Evolutionary conservation across 2,797 vertebrate genomes (phyloP).

Genomic region (Staurois parvus): DNA sequence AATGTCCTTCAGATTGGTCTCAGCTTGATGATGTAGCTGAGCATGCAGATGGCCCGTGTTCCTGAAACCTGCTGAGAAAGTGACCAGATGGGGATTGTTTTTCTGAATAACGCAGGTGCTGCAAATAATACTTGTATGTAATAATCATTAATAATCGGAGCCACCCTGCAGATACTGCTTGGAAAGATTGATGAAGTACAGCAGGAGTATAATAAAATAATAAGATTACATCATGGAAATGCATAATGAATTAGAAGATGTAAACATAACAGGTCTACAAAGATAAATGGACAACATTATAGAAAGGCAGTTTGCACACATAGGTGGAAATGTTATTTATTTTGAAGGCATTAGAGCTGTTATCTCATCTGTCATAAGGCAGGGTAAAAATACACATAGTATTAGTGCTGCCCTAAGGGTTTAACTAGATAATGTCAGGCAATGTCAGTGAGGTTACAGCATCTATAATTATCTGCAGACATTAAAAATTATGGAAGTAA

Average conservation of each 20-base stretch:
- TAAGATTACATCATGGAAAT: constrained; percentile 8
- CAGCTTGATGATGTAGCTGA: background rate
- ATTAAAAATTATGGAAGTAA: background rate
- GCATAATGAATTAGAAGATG: background rate
- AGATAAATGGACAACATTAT: constrained; percentile 13
- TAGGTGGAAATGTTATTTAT: background rate
- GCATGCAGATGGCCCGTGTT: background rate
- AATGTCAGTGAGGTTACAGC: background rate
- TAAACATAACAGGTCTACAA: constrained; percentile 8
- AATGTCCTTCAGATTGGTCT: constrained; percentile 21
- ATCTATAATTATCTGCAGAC: background rate
- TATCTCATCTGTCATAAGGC: background rate
- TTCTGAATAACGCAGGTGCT: constrained; percentile 20
- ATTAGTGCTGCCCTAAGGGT: background rate
- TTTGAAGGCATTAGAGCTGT: background rate
- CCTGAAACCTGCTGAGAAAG: constrained; percentile 14
- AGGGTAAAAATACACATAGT: background rate
- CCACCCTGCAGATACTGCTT: background rate
- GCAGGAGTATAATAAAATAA: background rate
- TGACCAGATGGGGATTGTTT: constrained; percentile 35
- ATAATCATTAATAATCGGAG: constrained; percentile 7
- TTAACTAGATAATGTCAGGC: background rate
- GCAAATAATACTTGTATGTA: background rate
- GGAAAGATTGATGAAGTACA: background rate
- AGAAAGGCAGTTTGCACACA: background rate